Conservation (phyloP, 2,797 vertebrate genomes). For the Valencia hispanica region DNA sequence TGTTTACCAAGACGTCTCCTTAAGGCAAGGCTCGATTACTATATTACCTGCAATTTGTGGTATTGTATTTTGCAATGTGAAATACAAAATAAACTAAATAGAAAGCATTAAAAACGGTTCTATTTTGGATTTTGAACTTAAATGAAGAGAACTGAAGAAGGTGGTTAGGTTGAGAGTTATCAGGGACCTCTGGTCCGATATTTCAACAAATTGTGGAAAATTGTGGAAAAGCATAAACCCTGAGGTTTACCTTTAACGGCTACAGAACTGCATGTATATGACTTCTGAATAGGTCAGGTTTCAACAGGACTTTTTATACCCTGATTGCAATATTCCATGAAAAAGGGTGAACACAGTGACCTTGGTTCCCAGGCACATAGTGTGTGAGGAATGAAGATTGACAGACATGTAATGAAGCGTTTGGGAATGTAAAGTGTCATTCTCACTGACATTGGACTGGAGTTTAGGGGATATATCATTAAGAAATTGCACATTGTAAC, state of each 20-base stretch:
- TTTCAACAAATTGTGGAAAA: not conserved
- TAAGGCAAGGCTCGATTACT: not conserved
- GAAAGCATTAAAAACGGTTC: not conserved
- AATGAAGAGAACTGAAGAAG: not conserved
- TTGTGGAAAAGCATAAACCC: not conserved
- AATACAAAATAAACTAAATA: no score
- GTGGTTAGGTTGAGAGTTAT: not conserved
- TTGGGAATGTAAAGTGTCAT: conserved; percentile 67
- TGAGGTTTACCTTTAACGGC: not conserved
- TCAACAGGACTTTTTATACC: conserved; percentile 8
- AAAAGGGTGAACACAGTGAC: conserved; percentile 49
- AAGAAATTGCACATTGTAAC: conserved; percentile 55
- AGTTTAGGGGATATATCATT: conserved; percentile 59
- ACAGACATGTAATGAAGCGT: conserved; percentile 74
- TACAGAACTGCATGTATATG: conserved; percentile 6
- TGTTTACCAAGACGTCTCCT: not conserved
- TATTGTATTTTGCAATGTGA: not conserved
- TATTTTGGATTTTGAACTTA: not conserved
- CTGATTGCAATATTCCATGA: conserved; percentile 25
- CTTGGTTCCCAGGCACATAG: conserved; percentile 53
- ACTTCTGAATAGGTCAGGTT: conserved; percentile 4
- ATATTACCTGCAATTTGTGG: not conserved
- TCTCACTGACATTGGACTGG: conserved; percentile 63
- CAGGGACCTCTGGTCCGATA: not conserved
- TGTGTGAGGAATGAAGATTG: conserved; percentile 69